phyloP scores from a whole-genome alignment of 2,888 invertebrate genomes.

The Brachycybe producta region DNA sequence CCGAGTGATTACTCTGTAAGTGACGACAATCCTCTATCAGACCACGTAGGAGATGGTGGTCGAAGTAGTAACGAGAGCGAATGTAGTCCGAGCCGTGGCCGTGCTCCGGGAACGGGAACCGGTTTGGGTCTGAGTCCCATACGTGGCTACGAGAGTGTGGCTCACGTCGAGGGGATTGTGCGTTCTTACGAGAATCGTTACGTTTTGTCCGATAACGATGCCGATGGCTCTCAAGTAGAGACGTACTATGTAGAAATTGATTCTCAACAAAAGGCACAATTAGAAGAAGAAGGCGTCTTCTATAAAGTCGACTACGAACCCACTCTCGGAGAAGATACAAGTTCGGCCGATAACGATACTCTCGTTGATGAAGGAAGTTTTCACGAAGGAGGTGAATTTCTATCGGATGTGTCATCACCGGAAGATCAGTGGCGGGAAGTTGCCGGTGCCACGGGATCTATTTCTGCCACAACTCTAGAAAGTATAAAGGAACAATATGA shows the following conservation, averaged over 20 bases:
- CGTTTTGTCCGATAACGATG: slow-evolving; percentile 16
- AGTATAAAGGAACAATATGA: slow-evolving; percentile 16
- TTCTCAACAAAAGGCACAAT: slow-evolving; percentile 13
- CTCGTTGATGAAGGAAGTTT: slow-evolving; percentile 26
- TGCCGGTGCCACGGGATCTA: slow-evolving; percentile 3
- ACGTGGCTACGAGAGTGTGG: not conserved
- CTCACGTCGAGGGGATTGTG: not conserved
- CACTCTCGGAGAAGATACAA: slow-evolving; percentile 17
- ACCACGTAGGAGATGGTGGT: not conserved
- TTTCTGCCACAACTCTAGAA: too few relatives aligned
- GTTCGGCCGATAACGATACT: slow-evolving; percentile 19
- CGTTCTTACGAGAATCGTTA: slow-evolving; percentile 14
- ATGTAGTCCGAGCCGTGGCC: slow-evolving; percentile 6
- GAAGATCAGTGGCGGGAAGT: slow-evolving; percentile 5
- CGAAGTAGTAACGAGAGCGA: slow-evolving; percentile 13
- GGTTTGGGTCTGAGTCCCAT: slow-evolving; percentile 8
- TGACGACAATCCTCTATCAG: slow-evolving; percentile 10
- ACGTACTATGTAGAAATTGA: slow-evolving; percentile 19
- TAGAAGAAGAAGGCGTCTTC: slow-evolving; percentile 15
- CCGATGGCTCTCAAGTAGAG: slow-evolving; percentile 16
- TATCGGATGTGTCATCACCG: not conserved
- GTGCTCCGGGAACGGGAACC: not conserved
- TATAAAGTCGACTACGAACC: slow-evolving; percentile 6
- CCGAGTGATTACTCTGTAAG: slow-evolving; percentile 17
- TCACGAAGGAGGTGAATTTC: slow-evolving; percentile 19